phyloP scores from a whole-genome alignment of 2,113 vertebrate genomes.

The Xenotilapia longispinis region DNA sequence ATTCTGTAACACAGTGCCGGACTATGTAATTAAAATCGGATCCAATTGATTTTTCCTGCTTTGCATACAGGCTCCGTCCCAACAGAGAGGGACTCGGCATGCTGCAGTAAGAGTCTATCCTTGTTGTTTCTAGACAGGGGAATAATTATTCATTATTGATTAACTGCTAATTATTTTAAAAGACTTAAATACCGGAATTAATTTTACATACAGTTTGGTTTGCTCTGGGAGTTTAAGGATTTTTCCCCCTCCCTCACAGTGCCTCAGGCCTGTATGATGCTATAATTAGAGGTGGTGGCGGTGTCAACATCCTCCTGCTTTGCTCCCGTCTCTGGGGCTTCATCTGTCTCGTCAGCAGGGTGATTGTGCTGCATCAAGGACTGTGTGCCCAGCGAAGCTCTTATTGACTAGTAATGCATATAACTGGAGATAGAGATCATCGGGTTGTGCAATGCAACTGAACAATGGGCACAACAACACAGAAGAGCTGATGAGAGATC shows the following conservation, averaged over 20 bases:
- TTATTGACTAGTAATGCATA: not conserved
- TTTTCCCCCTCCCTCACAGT: fast-evolving
- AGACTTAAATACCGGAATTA: conserved; percentile 2
- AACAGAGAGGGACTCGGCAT: not conserved
- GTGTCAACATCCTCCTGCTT: conserved; percentile 26
- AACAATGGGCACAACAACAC: not conserved
- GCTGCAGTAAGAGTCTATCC: not conserved
- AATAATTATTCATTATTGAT: conserved; percentile 37
- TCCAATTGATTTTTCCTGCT: conserved; percentile 44
- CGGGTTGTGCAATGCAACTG: not conserved
- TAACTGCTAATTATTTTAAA: conserved; percentile 24
- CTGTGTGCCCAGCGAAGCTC: not conserved
- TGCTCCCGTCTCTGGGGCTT: not conserved
- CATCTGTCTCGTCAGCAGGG: conserved; percentile 19
- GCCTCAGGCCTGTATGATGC: not conserved
- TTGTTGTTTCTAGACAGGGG: not conserved
- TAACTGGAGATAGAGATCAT: not conserved
- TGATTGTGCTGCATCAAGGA: conserved; percentile 17
- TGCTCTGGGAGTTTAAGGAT: not conserved
- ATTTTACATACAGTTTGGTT: conserved; percentile 10
- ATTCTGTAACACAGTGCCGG: conserved; percentile 25
- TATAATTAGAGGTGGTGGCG: conserved; percentile 41
- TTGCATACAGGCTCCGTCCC: conserved; percentile 11
- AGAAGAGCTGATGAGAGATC: not conserved
- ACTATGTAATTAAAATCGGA: conserved; percentile 44